These are phyloP conservation scores for Ferrisia virgata DNA, from an alignment of 2,888 invertebrate genomes.

Conservation along the genomic window DNA sequence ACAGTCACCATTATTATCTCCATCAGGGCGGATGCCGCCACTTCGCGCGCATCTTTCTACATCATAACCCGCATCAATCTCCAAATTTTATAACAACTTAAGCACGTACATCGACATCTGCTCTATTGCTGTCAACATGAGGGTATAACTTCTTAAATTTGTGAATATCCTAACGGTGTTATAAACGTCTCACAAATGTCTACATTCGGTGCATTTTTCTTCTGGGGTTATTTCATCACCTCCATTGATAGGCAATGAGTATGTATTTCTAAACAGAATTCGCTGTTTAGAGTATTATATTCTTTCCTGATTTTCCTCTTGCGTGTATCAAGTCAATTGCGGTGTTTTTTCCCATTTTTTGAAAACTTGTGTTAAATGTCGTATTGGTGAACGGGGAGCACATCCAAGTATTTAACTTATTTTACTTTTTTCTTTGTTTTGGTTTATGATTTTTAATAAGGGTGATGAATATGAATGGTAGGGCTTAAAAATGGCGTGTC, in stretches of 20 bases:
- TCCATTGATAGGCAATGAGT: slow-evolving; percentile 6
- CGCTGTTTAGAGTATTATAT: slow-evolving; percentile 15
- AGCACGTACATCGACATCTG: slow-evolving; percentile 36
- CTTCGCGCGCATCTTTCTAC: slow-evolving; percentile 35
- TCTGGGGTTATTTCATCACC: slow-evolving; percentile 6
- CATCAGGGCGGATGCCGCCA: slow-evolving; percentile 42
- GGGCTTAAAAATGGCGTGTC: neutral
- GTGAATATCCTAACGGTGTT: slow-evolving; percentile 21
- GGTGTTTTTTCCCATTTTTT: neutral
- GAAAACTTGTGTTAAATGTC: neutral
- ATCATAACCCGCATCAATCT: slow-evolving; percentile 33
- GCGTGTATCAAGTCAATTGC: neutral
- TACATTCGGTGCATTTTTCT: slow-evolving; percentile 20
- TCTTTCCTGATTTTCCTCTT: slow-evolving; percentile 3
- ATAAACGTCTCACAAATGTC: neutral
- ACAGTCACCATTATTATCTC: slow-evolving; percentile 37
- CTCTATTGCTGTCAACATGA: slow-evolving; percentile 26
- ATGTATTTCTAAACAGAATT: slow-evolving; percentile 20
- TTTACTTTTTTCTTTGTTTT: neutral
- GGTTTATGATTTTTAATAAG: too few species aligned
- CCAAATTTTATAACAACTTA: slow-evolving; percentile 40
- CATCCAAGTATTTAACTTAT: neutral
- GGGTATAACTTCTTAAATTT: slow-evolving; percentile 32
- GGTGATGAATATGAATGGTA: neutral
- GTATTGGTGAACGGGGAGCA: neutral